Evolutionary conservation across 2,888 invertebrate genomes (phyloP).

Genomic region (Chrysomela aeneicollis): DNA sequence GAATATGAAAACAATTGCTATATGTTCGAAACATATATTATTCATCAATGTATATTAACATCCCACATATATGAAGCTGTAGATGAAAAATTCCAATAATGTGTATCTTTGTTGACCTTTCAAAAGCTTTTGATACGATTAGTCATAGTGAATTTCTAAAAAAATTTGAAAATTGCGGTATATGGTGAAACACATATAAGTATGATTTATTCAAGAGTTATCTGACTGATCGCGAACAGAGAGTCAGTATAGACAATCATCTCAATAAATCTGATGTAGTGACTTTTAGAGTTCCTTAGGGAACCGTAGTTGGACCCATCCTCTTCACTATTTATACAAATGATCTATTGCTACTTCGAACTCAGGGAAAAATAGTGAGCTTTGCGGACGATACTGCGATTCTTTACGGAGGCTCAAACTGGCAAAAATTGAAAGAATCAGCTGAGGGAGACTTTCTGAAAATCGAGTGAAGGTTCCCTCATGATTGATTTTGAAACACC

Average conservation of each 20-base stretch:
- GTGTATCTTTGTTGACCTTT: neutral
- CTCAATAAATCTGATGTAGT: neutral
- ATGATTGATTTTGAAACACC: conserved; percentile 1
- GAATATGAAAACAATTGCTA: too few species aligned
- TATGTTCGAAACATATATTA: too few species aligned
- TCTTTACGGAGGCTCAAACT: neutral
- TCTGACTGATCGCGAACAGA: neutral
- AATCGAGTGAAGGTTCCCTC: neutral
- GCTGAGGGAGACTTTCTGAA: neutral
- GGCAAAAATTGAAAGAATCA: neutral
- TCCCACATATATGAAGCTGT: too few species aligned
- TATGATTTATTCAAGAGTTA: neutral
- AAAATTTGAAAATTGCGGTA: conserved; percentile 6
- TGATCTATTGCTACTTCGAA: neutral
- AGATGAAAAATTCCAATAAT: conserved; percentile 8
- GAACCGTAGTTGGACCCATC: neutral
- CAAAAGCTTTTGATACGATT: neutral
- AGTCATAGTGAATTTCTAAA: neutral
- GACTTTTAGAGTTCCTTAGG: neutral
- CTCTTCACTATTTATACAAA: neutral
- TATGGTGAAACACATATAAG: neutral
- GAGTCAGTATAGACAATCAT: neutral
- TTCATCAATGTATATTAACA: too few species aligned
- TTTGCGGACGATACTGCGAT: conserved; percentile 5
- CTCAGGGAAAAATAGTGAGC: neutral